Conservation (phyloP, 2,797 vertebrate species). For the Gymnothorax javanicus region DNA sequence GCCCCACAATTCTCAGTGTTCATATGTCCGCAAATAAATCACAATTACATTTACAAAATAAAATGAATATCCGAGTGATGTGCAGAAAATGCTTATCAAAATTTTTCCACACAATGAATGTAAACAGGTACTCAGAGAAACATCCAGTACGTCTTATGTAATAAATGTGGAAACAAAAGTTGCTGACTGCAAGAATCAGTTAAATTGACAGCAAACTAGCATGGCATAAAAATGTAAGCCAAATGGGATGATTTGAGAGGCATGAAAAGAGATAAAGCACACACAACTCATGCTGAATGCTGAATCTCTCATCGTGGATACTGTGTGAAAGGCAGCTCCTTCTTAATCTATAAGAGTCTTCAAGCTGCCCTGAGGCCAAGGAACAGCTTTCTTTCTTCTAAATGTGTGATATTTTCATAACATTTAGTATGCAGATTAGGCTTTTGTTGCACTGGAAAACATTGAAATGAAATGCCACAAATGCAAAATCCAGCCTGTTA, state of each 20-base stretch:
- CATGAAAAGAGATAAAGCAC: neutral
- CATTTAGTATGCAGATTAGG: neutral
- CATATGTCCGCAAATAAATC: neutral
- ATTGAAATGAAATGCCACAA: neutral
- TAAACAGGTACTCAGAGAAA: neutral
- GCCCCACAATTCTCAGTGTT: neutral
- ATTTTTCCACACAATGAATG: neutral
- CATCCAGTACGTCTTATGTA: neutral
- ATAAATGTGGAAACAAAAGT: neutral
- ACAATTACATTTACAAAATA: neutral
- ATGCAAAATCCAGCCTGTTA: neutral
- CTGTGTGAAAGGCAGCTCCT: neutral
- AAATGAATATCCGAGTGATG: neutral
- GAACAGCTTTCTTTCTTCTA: neutral
- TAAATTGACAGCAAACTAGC: neutral
- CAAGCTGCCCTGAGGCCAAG: neutral
- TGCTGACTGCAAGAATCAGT: neutral
- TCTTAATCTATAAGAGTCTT: neutral
- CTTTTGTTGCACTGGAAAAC: neutral
- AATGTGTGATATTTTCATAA: neutral
- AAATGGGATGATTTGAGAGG: neutral
- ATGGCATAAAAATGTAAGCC: neutral
- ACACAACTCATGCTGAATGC: neutral
- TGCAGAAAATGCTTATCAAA: neutral
- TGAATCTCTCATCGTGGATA: neutral